A percentile compares a stretch with the other conserved stretches of the same genome.
These are phyloP conservation scores for Apotomis betuletana DNA, from an alignment of 2,888 invertebrate species.

Conservation along the genomic window DNA sequence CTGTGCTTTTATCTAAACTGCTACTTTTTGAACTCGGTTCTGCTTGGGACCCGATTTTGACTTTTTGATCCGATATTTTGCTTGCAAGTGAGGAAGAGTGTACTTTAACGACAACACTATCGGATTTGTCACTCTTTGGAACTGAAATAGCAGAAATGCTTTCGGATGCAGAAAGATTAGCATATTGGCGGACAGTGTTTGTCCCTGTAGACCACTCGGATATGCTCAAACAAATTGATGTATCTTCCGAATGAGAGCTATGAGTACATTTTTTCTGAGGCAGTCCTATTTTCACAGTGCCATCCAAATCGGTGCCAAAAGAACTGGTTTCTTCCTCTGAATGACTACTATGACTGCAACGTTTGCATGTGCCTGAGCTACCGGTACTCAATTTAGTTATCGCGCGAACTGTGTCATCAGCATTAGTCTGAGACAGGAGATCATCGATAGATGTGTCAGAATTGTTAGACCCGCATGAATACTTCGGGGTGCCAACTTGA, in stretches of 20 bases:
- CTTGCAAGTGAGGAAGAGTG: constrained; percentile 82
- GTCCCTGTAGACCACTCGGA: constrained; percentile 95
- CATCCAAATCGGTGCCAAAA: constrained; percentile 90
- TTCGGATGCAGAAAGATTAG: constrained; percentile 88
- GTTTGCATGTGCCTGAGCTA: constrained; percentile 81
- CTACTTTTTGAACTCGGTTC: constrained; percentile 85
- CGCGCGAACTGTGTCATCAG: constrained; percentile 83
- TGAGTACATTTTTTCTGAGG: constrained; percentile 92
- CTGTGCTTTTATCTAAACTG: constrained; percentile 82
- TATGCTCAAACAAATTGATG: constrained; percentile 92
- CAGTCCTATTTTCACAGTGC: constrained; percentile 90
- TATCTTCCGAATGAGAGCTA: constrained; percentile 93
- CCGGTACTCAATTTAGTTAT: constrained; percentile 78
- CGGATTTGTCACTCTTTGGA: constrained; percentile 85
- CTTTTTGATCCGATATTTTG: constrained; percentile 81
- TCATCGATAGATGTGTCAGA: constrained; percentile 86
- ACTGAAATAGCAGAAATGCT: constrained; percentile 85
- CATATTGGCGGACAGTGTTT: constrained; percentile 91
- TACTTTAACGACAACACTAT: constrained; percentile 81
- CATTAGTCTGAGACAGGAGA: constrained; percentile 82
- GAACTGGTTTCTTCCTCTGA: constrained; percentile 90
- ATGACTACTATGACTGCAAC: constrained; percentile 88
- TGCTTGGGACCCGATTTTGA: constrained; percentile 69
- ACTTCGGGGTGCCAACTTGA: constrained; percentile 71
- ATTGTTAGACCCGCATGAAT: constrained; percentile 84